These are phyloP conservation scores for Palythoa grandis DNA, from an alignment of 92 coral and sea anemone genomes.

Conservation along the genomic window DNA sequence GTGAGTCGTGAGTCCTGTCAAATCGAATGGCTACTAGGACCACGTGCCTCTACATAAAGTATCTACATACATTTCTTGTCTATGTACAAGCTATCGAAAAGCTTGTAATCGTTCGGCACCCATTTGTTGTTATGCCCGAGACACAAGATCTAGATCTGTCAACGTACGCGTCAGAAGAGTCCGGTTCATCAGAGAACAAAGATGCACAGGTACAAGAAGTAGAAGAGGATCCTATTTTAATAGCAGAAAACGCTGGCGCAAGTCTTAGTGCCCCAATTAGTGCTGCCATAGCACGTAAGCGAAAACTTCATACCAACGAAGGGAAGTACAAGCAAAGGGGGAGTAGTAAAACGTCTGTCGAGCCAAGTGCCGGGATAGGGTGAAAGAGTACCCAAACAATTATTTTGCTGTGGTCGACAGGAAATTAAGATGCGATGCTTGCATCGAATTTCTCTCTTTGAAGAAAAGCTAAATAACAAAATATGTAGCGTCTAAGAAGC, in stretches of 20 bases:
- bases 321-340: constrained; percentile 60
- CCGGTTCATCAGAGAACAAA: constrained; percentile 34
- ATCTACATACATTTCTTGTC: too few relatives aligned
- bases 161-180: constrained; percentile 42
- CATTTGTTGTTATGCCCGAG: too few relatives aligned
- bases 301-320: constrained; percentile 52
- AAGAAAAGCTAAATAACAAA: constrained; percentile 44
- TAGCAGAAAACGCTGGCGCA: constrained; percentile 58
- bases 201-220: constrained; percentile 32
- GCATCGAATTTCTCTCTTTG: constrained; percentile 46
- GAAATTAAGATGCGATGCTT: constrained; percentile 58
- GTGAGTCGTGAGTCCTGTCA: too few relatives aligned
- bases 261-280: constrained; percentile 53
- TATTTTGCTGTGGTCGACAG: constrained; percentile 57
- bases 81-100: too few relatives aligned
- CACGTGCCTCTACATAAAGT: too few relatives aligned
- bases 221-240: constrained; percentile 51
- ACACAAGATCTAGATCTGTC: too few relatives aligned
- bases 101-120: too few relatives aligned
- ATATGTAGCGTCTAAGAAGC: constrained; percentile 37
- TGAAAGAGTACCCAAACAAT: constrained; percentile 50
- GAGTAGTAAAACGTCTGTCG: constrained; percentile 39
- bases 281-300: constrained; percentile 55
- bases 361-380: constrained; percentile 52
- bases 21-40: too few relatives aligned